Evolutionary conservation across 2,888 invertebrate species (phyloP).

Genomic region (Phrixothrix hirtus): DNA sequence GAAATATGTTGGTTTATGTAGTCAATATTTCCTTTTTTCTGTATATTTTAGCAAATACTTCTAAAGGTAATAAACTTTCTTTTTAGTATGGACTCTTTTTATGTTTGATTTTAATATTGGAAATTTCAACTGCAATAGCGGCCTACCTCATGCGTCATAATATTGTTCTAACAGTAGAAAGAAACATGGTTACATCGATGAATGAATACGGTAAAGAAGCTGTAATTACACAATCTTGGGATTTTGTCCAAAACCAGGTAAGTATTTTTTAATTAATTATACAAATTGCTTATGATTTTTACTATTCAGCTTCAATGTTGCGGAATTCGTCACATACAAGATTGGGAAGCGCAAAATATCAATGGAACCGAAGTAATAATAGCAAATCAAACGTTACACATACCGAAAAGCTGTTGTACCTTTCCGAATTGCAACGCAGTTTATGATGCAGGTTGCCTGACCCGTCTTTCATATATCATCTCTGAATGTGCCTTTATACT

Average conservation of each 20-base stretch:
- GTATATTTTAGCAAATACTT: too few relatives aligned
- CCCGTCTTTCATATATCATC: slow-evolving; percentile 64
- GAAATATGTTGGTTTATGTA: too few relatives aligned
- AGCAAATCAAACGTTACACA: slow-evolving; percentile 2
- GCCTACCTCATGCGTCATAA: slow-evolving; percentile 59
- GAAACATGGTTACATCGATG: slow-evolving; percentile 59
- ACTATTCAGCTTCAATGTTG: slow-evolving; percentile 53
- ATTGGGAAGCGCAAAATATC: slow-evolving; percentile 45
- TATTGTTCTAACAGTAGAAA: slow-evolving; percentile 52
- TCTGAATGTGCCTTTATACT: slow-evolving; percentile 72
- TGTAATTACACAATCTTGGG: slow-evolving; percentile 57
- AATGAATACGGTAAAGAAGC: slow-evolving; percentile 51
- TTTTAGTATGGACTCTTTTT: slow-evolving; percentile 62
- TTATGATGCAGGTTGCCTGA: slow-evolving; percentile 62
- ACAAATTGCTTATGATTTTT: neutral
- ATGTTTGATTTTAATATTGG: slow-evolving; percentile 61
- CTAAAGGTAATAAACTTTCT: too few relatives aligned
- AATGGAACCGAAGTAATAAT: slow-evolving; percentile 16
- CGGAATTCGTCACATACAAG: slow-evolving; percentile 46
- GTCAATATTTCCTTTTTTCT: too few relatives aligned
- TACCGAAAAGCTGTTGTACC: slow-evolving; percentile 28
- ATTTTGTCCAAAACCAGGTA: slow-evolving; percentile 64
- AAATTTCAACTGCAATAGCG: slow-evolving; percentile 63
- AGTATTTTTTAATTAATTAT: slow-evolving; percentile 36
- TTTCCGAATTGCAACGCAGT: slow-evolving; percentile 22